Evolutionary conservation across 2,113 vertebrate species (phyloP), one percentile per base, ranked within the genome.

Genomic region (Nothoprocta perdicaria): DNA sequence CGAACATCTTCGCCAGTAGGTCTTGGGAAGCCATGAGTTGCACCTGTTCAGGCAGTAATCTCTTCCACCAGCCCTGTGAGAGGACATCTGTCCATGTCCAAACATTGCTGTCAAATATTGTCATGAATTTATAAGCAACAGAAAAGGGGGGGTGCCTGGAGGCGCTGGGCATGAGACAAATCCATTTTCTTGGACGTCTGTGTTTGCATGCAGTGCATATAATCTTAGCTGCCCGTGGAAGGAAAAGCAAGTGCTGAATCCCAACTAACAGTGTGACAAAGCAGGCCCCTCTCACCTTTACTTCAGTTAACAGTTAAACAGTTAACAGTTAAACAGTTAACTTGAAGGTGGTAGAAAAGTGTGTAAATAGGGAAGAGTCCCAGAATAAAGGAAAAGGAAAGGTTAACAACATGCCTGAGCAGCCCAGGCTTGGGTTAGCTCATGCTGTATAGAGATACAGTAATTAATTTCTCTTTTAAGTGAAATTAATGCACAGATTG

Each of bases 401-500:
- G 33, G 41, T 45, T 6, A 40, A 10, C 4, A 11, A 6, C 0
- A 2, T 1, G 2, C 46, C 85, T 45, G 43, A 80, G 52, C 29
- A 86, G 57, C 71, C 48, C 9, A 3, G 1, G 58, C 35, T 5
- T 26, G 83, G 75, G 76, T 68, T 58, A 29, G 52, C 40, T 63
- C 21, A 81, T 21, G 2, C 17, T 68, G 31, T 26, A 21, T 16
- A 6, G 86, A 61, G 45, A 80, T 81, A 65, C 61, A 78, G 87
- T 90, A 93, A 84, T 88, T 68, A 91, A 5, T 62, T 90, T 92
- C 85, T 93, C 80, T 94, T 93, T 79, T 71, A 65, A 93, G 92
- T 67, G 68, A 96, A 97, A 95, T 96, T 78, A 96, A 95, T 69
- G 86, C 88, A 65, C 6, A 4, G 84, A 69, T 75, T 75, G 78